phyloP scores from a whole-genome alignment of 2,888 invertebrate species.

The Philhelius pedissequus region DNA sequence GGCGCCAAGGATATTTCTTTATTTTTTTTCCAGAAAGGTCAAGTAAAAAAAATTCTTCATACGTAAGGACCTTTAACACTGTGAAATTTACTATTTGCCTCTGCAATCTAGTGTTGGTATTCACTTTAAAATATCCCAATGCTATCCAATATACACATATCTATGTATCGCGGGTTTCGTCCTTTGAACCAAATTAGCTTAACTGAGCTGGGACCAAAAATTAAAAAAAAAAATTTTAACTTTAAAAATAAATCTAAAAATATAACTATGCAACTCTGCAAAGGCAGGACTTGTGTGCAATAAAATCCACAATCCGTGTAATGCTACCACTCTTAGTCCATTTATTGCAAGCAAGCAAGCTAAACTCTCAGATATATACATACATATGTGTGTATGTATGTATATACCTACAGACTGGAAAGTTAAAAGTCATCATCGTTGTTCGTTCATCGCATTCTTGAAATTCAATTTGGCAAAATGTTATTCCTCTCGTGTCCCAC shows the following conservation, averaged over 20 bases:
- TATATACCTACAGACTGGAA: neutral
- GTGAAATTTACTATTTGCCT: neutral
- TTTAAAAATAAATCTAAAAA: neutral
- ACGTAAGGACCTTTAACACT: neutral
- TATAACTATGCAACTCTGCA: neutral
- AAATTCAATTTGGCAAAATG: constrained; percentile 63
- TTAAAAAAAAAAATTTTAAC: neutral
- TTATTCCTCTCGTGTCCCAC: constrained; percentile 33
- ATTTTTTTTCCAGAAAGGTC: neutral
- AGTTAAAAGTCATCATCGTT: constrained; percentile 30
- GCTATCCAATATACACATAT: neutral
- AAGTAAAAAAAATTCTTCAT: constrained; percentile 34
- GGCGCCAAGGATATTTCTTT: neutral
- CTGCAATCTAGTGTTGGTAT: constrained; percentile 4
- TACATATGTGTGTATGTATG: neutral
- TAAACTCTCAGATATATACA: neutral
- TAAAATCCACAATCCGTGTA: constrained; percentile 34
- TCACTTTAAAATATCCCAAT: neutral
- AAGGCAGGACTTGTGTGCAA: neutral
- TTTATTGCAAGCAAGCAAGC: constrained; percentile 36
- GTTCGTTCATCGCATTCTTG: constrained; percentile 40
- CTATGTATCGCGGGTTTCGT: neutral
- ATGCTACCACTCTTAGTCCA: constrained; percentile 12
- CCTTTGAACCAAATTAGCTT: constrained; percentile 30
- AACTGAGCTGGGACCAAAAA: constrained; percentile 6